phyloP scores from a whole-genome alignment of 2,113 vertebrate genomes.

The Psittacula cyanocephala region DNA sequence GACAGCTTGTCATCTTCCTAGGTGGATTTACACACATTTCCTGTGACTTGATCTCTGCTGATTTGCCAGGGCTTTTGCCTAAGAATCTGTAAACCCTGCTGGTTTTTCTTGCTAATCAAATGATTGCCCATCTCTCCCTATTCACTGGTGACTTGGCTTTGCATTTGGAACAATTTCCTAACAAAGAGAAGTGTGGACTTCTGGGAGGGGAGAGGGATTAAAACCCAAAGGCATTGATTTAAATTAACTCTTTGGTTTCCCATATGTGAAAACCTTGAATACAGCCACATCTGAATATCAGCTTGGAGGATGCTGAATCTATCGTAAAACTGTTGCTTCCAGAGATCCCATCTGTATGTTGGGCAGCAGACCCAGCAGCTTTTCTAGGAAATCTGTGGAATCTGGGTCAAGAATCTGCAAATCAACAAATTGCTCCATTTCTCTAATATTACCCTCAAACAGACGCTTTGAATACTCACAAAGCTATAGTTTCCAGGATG shows the following conservation, averaged over 20 bases:
- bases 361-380: neutral
- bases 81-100: neutral
- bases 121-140: neutral
- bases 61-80: neutral
- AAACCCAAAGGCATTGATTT: neutral
- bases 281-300: neutral
- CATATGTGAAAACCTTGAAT: neutral
- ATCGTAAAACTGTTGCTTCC: neutral
- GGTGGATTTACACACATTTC: neutral
- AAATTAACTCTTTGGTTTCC: neutral
- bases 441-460: neutral
- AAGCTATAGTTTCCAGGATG: neutral
- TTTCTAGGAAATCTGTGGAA: conserved; percentile 9
- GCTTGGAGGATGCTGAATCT: neutral
- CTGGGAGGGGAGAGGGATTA: neutral
- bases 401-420: neutral
- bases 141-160: neutral
- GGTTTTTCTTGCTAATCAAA: neutral
- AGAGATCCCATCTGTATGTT: neutral
- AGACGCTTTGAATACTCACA: neutral
- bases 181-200: neutral
- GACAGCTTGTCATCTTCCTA: neutral
- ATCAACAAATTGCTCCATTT: neutral
- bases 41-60: neutral
- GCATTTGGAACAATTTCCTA: neutral